Base-by-base conservation (phyloP, 2,888 invertebrate species). In the Acleris sparsana region DNA sequence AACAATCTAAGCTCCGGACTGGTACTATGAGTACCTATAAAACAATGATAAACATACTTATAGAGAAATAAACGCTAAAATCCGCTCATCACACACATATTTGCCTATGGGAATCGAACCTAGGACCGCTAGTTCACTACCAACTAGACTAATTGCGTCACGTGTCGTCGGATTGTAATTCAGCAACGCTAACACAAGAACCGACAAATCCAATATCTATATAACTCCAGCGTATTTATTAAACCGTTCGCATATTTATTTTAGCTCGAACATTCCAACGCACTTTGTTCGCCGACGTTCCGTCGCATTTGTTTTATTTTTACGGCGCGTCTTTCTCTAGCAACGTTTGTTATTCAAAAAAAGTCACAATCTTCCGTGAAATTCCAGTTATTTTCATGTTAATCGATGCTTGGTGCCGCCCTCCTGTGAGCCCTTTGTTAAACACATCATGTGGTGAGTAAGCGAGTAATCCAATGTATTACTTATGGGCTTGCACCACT, bases 241-340 rank as follows among this genome's bases (percentile, higher is more conserved):
- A 22, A 46, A 39, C 18, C 16, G 13, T 18, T 17, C 22, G 18
- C 53, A 22, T 33, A 58, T 53, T 48, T 59, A 57, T 59, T 63
- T 55, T 44, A 44, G 39, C 22, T 11, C 13, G 39, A 60, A 43
- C 62, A 56, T 61, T 56, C 44, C 49, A 0, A 73, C 78, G 73
- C 76, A 78, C 78, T 80, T 77, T 75, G 77, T 79, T 83, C 79
- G 81, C 80, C 75, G 76, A 77, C 79, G 80, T 86, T 86, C 81
- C 78, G 78, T 81, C 75, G 72, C 77, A 75, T 80, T 79, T 75
- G 79, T 85, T 88, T 88, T 86, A 85, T 84, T 88, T 88, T 88
- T 86, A 87, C 83, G 76, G 75, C 73, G 72, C 73, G 80, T 79
- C 87, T 82, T 86, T 82, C 75, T 72, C 79, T 76, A 85, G 75